Evolutionary conservation across 2,888 invertebrate species (phyloP).

Genomic region (Diabrotica balteata): DNA sequence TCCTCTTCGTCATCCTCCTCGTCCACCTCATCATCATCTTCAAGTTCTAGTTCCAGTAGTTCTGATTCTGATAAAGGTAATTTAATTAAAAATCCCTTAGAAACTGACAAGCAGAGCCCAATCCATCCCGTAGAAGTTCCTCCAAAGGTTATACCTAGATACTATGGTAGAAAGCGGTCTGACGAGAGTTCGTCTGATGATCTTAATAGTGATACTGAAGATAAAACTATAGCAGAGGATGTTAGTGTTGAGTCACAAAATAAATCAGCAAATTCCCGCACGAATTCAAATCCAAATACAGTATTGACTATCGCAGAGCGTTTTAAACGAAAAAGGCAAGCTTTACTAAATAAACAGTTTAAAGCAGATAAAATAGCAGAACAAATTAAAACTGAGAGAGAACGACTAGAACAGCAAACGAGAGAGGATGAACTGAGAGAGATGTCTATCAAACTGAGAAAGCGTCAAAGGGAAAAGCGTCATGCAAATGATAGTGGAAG

Average conservation of each 20-base stretch:
- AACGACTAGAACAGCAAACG: conserved; percentile 85
- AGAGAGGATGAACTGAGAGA: conserved; percentile 92
- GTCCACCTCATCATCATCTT: conserved; percentile 21
- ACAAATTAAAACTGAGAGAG: conserved; percentile 82
- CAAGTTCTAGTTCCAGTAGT: conserved; percentile 12
- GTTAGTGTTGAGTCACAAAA: too few relatives aligned
- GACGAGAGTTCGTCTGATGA: conserved; percentile 63
- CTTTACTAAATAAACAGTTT: conserved; percentile 81
- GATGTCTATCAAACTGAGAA: conserved; percentile 84
- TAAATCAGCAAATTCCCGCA: conserved; percentile 38
- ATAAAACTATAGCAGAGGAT: conserved; percentile 45
- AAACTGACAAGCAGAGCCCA: too few relatives aligned
- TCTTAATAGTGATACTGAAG: conserved; percentile 50
- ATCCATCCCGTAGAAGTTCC: too few relatives aligned
- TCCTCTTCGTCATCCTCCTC: conserved; percentile 1
- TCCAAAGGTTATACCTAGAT: conserved; percentile 55
- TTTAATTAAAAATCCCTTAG: too few relatives aligned
- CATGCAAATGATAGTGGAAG: conserved; percentile 67
- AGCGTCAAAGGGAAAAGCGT: conserved; percentile 86
- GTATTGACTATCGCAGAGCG: conserved; percentile 82
- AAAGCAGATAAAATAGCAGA: conserved; percentile 94
- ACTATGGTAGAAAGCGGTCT: conserved; percentile 66
- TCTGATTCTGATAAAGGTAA: conserved; percentile 45
- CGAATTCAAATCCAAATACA: conserved; percentile 49
- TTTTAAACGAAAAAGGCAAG: conserved; percentile 92